Base-by-base conservation (phyloP, 2,888 invertebrate species). In the Odontocerum albicorne region DNA sequence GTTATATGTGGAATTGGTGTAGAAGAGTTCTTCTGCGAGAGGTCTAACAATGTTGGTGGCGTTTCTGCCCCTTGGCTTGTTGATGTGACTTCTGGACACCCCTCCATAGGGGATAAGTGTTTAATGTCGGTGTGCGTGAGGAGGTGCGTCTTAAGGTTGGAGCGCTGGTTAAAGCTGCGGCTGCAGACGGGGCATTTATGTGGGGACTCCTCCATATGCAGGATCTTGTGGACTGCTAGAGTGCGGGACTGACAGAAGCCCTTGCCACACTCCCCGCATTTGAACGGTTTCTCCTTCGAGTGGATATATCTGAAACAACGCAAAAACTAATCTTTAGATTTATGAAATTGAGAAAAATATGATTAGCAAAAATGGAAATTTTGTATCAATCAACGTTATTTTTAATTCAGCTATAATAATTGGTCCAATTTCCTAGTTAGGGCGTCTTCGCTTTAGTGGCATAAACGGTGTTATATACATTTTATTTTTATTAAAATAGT, bases 241-340 rank as follows among this genome's bases (percentile, higher is more conserved):
- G 98, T 98, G 45, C 98, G 82, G 16, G 94, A 92, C 70, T 98
- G 98, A 71, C 98, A 99, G 75, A 99, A 98, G 3, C 98, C 98
- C 75, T 98, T 98, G 38, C 96, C 96, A 72, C 98, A 98, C 65
- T 96, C 92, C 2, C 83, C 85, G 72, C 98, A 99, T 69, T 96
- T 97, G 77, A 97, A 98, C 0, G 98, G 98, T 72, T 98, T 98
- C 74, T 97, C 96, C 70, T 97, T 97, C 63, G 94, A 94, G 76
- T 98, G 98, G 63, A 97, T 98, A 76, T 96, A 98, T 70, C 94
- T 94, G 80, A 52, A 78, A 77, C n/a, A n/a, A n/a, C n/a, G n/a
- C n/a, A n/a, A n/a, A n/a, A n/a, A n/a, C n/a, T n/a, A n/a, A n/a
- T n/a, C n/a, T n/a, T n/a, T n/a, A n/a, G n/a, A n/a, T n/a, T n/a